Evolutionary conservation across 2,888 invertebrate species (phyloP).

Genomic region (Caenorhabditis sulstoni): DNA sequence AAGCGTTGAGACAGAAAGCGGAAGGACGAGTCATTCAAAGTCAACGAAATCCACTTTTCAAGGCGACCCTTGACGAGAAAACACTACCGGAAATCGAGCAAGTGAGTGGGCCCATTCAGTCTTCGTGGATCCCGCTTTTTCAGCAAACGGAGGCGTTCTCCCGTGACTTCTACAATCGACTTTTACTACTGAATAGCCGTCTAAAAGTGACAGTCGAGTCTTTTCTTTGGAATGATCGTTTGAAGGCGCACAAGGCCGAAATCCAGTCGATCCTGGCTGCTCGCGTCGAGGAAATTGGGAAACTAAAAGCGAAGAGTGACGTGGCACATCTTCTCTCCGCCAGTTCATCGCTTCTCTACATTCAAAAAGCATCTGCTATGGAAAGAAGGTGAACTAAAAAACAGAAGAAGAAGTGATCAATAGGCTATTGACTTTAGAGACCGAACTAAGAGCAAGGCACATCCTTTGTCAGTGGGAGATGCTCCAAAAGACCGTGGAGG

Average conservation of each 20-base stretch:
- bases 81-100: constrained; percentile 46
- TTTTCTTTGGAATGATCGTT: constrained; percentile 84
- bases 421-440: not conserved
- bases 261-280: constrained; percentile 60
- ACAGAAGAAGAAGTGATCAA: constrained; percentile 31
- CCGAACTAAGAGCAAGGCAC: constrained; percentile 53
- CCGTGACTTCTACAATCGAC: constrained; percentile 63
- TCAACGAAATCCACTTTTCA: constrained; percentile 41
- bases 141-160: constrained; percentile 49
- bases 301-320: constrained; percentile 37
- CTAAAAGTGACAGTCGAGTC: constrained; percentile 97
- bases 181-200: constrained; percentile 88
- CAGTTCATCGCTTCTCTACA: constrained; percentile 57
- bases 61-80: constrained; percentile 48
- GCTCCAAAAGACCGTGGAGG: constrained; percentile 67
- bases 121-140: constrained; percentile 1
- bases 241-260: constrained; percentile 62
- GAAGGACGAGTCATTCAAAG: constrained; percentile 39
- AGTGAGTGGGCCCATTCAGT: not conserved
- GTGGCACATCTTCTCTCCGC: constrained; percentile 68
- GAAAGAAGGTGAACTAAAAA: constrained; percentile 14
- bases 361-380: constrained; percentile 57
- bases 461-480: constrained; percentile 50
- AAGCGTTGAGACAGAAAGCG: constrained; percentile 37
- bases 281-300: constrained; percentile 50